Conservation (phyloP, 2,113 vertebrate species). For the Gobiocypris rarus region DNA sequence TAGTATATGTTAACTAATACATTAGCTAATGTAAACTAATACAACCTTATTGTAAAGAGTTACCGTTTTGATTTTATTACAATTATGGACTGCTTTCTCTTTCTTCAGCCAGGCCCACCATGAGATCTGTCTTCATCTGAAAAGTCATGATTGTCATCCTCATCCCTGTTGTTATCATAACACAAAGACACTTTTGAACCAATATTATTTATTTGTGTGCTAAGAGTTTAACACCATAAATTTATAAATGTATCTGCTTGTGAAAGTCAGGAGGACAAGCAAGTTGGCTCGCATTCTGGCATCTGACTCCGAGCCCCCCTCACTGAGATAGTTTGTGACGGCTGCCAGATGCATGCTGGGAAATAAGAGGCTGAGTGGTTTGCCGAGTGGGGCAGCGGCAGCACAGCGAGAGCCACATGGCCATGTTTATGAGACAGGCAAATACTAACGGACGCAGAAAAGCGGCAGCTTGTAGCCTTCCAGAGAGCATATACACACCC, state of each 20-base stretch:
- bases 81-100: not conserved
- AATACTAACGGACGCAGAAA: conserved; percentile 44
- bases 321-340: conserved; percentile 58
- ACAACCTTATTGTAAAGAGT: no score
- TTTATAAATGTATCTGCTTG: not conserved
- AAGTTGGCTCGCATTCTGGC: conserved; percentile 16
- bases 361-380: conserved; percentile 73
- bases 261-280: conserved; percentile 17
- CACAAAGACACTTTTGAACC: not conserved
- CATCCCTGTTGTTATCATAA: not conserved
- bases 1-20: no score
- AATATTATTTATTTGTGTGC: not conserved
- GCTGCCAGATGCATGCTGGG: conserved; percentile 75
- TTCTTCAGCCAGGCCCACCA: not conserved
- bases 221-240: conserved; percentile 15
- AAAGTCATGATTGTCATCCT: not conserved
- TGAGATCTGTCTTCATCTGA: not conserved
- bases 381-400: conserved; percentile 67
- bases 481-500: conserved; percentile 13
- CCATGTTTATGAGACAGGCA: conserved; percentile 60
- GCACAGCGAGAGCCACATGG: conserved; percentile 74
- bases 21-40: no score
- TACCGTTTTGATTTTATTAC: no score
- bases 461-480: conserved; percentile 32
- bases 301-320: conserved; percentile 25